Evolutionary conservation across 2,888 invertebrate species (phyloP).

Genomic region (Catocala nupta): DNA sequence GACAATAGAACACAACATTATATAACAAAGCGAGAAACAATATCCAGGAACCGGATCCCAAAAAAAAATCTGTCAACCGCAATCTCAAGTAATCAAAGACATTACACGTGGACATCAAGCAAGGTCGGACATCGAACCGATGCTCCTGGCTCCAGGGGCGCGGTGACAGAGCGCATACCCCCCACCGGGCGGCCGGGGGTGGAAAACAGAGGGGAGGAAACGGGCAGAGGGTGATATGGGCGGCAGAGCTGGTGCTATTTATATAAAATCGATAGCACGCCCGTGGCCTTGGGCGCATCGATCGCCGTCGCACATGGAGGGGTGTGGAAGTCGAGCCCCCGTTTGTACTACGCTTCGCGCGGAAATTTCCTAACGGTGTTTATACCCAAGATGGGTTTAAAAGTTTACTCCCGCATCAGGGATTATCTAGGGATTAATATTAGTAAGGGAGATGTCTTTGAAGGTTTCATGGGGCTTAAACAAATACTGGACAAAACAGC

Average conservation of each 20-base stretch:
- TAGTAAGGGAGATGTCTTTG: no score
- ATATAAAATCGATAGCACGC: slow-evolving; percentile 83
- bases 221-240: slow-evolving; percentile 48
- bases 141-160: slow-evolving; percentile 42
- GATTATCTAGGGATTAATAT: no score
- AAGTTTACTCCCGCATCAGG: no score
- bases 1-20: not conserved
- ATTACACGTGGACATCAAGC: slow-evolving; percentile 61
- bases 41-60: not conserved
- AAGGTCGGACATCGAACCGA: slow-evolving; percentile 74
- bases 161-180: slow-evolving; percentile 32
- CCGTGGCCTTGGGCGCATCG: slow-evolving; percentile 85
- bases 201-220: not conserved
- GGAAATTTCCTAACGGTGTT: slow-evolving; percentile 24
- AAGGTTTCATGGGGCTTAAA: no score
- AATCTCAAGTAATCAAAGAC: slow-evolving; percentile 16
- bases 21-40: not conserved
- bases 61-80: not conserved
- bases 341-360: slow-evolving; percentile 37
- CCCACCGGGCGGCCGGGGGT: slow-evolving; percentile 20
- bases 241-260: slow-evolving; percentile 78
- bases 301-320: slow-evolving; percentile 60
- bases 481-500: no score
- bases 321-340: slow-evolving; percentile 79
- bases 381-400: not conserved